Percentiles rank a stretch among this genome's conserved stretches.
Evolutionary conservation across 2,888 invertebrate species (phyloP).

Genomic region (Ophioninae sp.): DNA sequence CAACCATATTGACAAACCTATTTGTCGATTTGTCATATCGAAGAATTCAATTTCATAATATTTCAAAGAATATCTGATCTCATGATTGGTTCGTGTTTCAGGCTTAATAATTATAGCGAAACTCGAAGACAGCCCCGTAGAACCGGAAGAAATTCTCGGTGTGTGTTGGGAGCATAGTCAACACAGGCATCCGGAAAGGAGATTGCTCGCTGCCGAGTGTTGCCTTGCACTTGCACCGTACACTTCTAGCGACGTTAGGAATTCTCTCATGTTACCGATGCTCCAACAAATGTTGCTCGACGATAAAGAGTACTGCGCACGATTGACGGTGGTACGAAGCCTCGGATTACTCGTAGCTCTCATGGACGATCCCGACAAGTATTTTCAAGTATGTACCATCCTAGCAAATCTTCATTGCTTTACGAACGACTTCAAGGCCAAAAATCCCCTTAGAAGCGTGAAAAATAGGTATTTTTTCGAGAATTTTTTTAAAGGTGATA

Average conservation of each 20-base stretch:
- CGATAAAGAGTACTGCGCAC: slow-evolving; percentile 85
- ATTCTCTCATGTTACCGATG: slow-evolving; percentile 87
- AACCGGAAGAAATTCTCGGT: slow-evolving; percentile 87
- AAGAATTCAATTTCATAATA: background rate
- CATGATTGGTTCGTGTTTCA: slow-evolving; percentile 62
- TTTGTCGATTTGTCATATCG: background rate
- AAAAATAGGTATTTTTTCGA: no score
- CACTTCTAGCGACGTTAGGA: slow-evolving; percentile 85
- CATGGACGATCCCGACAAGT: slow-evolving; percentile 86
- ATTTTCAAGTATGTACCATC: slow-evolving; percentile 79
- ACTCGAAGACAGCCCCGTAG: slow-evolving; percentile 81
- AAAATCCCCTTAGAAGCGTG: no score
- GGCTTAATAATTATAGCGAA: slow-evolving; percentile 82
- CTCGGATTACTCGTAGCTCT: slow-evolving; percentile 85
- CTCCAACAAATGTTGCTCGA: slow-evolving; percentile 87
- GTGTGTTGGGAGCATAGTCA: slow-evolving; percentile 89
- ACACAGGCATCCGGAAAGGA: slow-evolving; percentile 86
- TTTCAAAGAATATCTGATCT: background rate
- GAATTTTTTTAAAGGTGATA: no score
- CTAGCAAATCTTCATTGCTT: background rate
- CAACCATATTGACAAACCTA: background rate
- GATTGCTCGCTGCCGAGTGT: slow-evolving; percentile 86
- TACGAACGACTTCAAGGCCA: slow-evolving; percentile 19
- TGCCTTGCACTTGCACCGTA: slow-evolving; percentile 86
- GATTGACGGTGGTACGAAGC: slow-evolving; percentile 85